These are phyloP conservation scores for Timandra comae DNA, from an alignment of 2,888 invertebrate species.

Conservation along the genomic window DNA sequence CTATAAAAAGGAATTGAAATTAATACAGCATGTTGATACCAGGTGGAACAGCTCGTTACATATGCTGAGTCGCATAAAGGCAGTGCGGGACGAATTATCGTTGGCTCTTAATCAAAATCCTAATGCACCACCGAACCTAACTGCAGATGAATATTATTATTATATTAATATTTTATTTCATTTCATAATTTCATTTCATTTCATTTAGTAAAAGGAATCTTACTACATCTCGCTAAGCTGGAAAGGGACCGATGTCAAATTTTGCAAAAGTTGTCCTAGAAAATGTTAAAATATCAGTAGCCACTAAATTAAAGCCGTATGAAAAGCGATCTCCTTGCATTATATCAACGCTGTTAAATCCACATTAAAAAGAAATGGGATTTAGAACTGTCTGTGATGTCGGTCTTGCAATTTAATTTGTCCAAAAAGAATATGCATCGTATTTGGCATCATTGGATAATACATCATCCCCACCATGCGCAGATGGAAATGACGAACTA, in stretches of 20 bases:
- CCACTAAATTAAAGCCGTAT: constrained; percentile 6
- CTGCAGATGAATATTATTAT: constrained; percentile 6
- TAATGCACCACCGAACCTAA: constrained; percentile 7
- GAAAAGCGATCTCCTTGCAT: constrained; percentile 6
- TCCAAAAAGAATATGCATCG: constrained; percentile 3
- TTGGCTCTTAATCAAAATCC: constrained; percentile 7
- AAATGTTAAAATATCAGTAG: constrained; percentile 1
- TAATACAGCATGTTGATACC: constrained; percentile 7
- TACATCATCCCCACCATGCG: neutral
- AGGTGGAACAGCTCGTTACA: constrained; percentile 9
- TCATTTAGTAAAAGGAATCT: constrained; percentile 4
- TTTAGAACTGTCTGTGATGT: constrained; percentile 7
- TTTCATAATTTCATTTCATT: constrained; percentile 5
- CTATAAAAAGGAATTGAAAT: too few species aligned
- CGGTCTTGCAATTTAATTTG: constrained; percentile 2
- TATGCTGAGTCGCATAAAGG: constrained; percentile 6
- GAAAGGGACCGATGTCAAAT: neutral
- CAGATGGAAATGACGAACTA: neutral
- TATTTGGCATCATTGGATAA: neutral
- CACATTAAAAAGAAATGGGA: constrained; percentile 8
- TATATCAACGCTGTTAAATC: constrained; percentile 6
- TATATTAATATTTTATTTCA: too few species aligned
- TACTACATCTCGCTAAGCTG: neutral
- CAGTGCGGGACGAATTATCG: constrained; percentile 8
- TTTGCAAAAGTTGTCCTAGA: constrained; percentile 1